These are phyloP conservation scores for Wasmannia auropunctata DNA, from an alignment of 1,140 invertebrate genomes.

Conservation along the genomic window DNA sequence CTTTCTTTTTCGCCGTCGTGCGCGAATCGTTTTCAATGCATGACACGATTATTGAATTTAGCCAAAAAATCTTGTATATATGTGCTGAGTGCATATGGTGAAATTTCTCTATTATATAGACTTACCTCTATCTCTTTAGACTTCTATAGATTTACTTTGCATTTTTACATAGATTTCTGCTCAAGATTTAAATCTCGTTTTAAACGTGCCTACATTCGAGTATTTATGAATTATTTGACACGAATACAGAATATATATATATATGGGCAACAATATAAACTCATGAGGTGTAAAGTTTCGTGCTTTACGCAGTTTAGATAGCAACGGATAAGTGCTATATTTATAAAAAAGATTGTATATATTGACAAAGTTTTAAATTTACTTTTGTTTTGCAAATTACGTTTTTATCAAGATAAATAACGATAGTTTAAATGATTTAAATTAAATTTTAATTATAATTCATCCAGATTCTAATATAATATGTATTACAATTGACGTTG, in stretches of 20 bases:
- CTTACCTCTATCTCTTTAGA: neutral
- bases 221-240: neutral
- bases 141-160: neutral
- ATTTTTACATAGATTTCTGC: neutral
- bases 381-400: neutral
- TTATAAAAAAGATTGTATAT: neutral
- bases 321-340: neutral
- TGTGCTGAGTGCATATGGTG: neutral
- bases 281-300: neutral
- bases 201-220: neutral
- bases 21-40: neutral
- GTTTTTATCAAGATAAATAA: neutral
- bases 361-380: neutral
- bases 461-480: neutral
- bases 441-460: neutral
- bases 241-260: neutral
- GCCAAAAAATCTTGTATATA: neutral
- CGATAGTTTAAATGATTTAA: neutral
- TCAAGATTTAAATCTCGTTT: neutral
- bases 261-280: neutral
- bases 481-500: neutral
- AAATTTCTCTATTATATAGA: too few relatives aligned
- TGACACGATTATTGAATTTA: neutral
- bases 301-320: neutral
- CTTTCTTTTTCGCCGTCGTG: neutral